A percentile compares a stretch with the other conserved stretches of the same genome.
Evolutionary conservation across 2,888 invertebrate genomes (phyloP).

Genomic region (Gortyna flavago): DNA sequence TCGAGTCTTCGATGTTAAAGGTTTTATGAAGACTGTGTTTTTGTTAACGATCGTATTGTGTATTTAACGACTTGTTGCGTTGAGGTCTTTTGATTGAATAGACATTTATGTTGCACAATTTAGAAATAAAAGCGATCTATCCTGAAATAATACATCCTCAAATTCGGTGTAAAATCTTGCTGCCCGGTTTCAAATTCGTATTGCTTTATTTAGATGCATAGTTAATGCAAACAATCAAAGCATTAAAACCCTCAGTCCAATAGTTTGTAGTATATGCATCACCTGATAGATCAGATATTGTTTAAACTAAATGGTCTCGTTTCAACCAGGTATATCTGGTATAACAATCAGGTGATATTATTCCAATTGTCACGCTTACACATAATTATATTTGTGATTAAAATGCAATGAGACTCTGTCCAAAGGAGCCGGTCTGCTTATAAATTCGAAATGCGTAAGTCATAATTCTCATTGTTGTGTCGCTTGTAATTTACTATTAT

Average conservation of each 20-base stretch:
- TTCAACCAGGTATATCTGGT: slow-evolving; percentile 8
- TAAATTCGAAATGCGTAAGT: slow-evolving; percentile 56
- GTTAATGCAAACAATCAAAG: background rate
- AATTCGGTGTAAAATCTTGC: background rate
- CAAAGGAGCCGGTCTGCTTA: slow-evolving; percentile 47
- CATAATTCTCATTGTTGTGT: slow-evolving; percentile 43
- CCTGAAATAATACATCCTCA: background rate
- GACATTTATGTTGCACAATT: background rate
- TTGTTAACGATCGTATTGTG: slow-evolving; percentile 38
- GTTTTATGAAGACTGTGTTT: slow-evolving; percentile 44
- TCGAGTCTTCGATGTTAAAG: slow-evolving; percentile 47
- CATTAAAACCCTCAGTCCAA: background rate
- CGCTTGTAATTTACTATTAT: slow-evolving; percentile 53
- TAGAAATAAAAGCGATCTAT: background rate
- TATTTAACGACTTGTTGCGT: slow-evolving; percentile 7
- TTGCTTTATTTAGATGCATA: background rate
- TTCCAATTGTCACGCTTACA: slow-evolving; percentile 33
- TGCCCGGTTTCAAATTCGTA: background rate
- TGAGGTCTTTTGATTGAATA: slow-evolving; percentile 18
- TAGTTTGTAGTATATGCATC: background rate
- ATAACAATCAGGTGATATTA: slow-evolving; percentile 33
- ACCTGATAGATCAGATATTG: slow-evolving; percentile 30
- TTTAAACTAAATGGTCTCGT: slow-evolving; percentile 21
- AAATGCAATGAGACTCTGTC: slow-evolving; percentile 39
- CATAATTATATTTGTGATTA: slow-evolving; percentile 34